Conservation (phyloP, 2,888 invertebrate genomes). For the Deilephila elpenor region DNA sequence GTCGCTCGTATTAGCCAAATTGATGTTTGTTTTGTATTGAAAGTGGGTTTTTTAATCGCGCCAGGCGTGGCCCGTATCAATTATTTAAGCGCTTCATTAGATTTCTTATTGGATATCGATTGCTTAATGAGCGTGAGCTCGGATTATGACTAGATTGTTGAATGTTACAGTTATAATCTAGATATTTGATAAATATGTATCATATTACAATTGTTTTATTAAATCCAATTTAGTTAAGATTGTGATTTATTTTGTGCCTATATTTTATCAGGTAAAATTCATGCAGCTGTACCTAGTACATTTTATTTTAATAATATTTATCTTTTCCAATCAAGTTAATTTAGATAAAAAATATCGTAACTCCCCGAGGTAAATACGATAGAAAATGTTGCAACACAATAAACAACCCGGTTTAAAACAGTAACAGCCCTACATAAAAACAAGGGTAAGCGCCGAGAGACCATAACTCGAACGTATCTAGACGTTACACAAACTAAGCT, state of each 20-base stretch:
- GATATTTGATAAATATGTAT: too few species aligned
- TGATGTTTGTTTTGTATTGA: constrained; percentile 20
- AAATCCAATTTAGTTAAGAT: too few species aligned
- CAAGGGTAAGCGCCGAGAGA: not conserved
- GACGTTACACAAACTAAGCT: constrained; percentile 3
- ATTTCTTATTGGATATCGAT: not conserved
- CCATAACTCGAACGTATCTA: constrained; percentile 20
- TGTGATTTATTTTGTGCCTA: too few species aligned
- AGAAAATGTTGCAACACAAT: not conserved
- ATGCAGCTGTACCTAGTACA: too few species aligned
- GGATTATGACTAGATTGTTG: not conserved
- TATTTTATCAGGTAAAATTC: too few species aligned
- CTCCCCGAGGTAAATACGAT: not conserved
- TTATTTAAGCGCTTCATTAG: not conserved
- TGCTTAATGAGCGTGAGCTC: not conserved
- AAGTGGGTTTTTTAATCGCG: constrained; percentile 3
- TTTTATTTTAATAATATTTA: too few species aligned
- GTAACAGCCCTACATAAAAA: not conserved
- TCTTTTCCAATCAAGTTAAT: too few species aligned
- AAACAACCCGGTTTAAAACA: not conserved
- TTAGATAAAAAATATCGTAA: too few species aligned
- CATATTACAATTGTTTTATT: too few species aligned
- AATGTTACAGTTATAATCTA: not conserved
- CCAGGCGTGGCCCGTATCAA: not conserved
- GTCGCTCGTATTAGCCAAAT: constrained; percentile 27